phyloP scores from a whole-genome alignment of 2,113 vertebrate species.

The Telmatochromis sp. region DNA sequence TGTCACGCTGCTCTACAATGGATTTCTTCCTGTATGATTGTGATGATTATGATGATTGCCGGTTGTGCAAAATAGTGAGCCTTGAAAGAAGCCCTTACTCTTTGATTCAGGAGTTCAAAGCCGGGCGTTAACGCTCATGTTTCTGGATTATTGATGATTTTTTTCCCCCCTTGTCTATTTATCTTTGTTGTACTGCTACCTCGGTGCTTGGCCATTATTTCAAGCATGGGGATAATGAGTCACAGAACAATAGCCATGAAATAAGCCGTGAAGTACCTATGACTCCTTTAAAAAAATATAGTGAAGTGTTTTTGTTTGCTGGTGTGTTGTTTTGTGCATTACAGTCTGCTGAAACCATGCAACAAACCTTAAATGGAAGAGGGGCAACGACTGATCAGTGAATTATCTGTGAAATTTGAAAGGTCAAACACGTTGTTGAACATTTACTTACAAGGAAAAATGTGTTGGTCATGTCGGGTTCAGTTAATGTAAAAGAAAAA shows the following conservation, averaged over 20 bases:
- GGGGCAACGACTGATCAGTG: neutral
- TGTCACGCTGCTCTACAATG: neutral
- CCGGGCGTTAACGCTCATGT: neutral
- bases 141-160: neutral
- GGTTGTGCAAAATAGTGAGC: neutral
- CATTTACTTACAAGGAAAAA: neutral
- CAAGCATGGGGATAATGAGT: neutral
- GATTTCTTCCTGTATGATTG: neutral
- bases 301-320: neutral
- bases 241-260: neutral
- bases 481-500: neutral
- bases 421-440: neutral
- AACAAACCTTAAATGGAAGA: neutral
- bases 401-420: neutral
- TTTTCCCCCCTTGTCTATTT: neutral
- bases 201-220: neutral
- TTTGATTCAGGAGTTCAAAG: conserved; percentile 9
- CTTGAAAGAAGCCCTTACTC: neutral
- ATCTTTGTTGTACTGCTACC: neutral
- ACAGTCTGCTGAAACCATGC: neutral
- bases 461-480: neutral
- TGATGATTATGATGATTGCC: neutral
- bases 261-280: neutral
- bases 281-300: neutral
- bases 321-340: neutral